Base-by-base conservation (phyloP, 1,140 invertebrate species). In the Cyphomyrmex costatus region DNA sequence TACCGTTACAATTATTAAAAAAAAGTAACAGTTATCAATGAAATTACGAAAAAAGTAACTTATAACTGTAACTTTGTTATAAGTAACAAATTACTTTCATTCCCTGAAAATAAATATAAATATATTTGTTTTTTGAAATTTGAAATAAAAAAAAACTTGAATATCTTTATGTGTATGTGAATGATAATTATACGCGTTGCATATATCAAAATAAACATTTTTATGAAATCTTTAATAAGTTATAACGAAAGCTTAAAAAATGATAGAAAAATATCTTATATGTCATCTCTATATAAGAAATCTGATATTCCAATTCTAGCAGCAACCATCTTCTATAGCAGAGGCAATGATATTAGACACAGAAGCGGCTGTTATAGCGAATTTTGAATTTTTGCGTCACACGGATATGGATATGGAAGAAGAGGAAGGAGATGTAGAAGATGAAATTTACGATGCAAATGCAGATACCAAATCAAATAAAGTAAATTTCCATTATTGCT, bases 341-440 rank as follows among this genome's bases (percentile, higher is more conserved):
- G 97, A 98, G 94, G 96, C 97, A 89, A 97, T 98, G 96, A 97
- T 98, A 93, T 95, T 98, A 92, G 98, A 98, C 93, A 98, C 98
- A 46, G 98, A 99, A 95, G 98, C 98, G 65, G 98, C 98, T 56
- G 98, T 99, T 58, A 98, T 99, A 96, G 98, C 98, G 42, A 99
- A 98, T 95, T 99, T 99, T 95, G 98, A 99, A 95, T 99, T 99
- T 95, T 96, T 99, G 63, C 96, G 96, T 87, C 96, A 96, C 89
- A 97, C 97, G 89, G 98, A 97, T 93, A 98, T 98, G 93, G 98
- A 99, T 92, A 98, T 98, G 96, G 98, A 98, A 91, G 98, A 98
- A 94, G 98, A 98, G 92, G 97, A 97, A 92, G 98, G 98, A 90
- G 96, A 96, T 63, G 96, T 95, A 63, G 95, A 96, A 86, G 96